These are phyloP conservation scores for Apis cerana DNA, from an alignment of 1,140 invertebrate species.

Conservation along the genomic window DNA sequence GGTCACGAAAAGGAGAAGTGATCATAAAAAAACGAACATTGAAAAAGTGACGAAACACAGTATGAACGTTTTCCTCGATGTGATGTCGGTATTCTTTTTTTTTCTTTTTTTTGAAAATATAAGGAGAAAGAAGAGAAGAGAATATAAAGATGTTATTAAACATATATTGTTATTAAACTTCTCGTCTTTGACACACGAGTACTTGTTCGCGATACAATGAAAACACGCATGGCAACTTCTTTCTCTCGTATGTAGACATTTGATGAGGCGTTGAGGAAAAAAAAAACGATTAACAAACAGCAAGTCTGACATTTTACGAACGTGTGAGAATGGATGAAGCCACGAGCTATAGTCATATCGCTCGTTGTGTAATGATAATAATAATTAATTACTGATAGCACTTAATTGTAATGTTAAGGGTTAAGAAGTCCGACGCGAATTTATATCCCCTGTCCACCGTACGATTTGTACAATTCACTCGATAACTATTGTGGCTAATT, in stretches of 20 bases:
- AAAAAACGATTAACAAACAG: background rate
- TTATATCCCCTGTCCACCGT: background rate
- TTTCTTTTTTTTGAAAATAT: too few relatives aligned
- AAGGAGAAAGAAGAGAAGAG: background rate
- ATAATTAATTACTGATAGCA: conserved; percentile 17
- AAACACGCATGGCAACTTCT: background rate
- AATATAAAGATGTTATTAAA: background rate
- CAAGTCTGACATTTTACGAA: background rate
- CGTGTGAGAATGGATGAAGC: background rate
- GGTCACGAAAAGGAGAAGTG: background rate
- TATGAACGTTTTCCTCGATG: background rate
- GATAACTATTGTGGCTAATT: background rate
- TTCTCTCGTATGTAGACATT: background rate
- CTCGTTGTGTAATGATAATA: conserved; percentile 4
- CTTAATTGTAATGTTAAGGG: conserved; percentile 43
- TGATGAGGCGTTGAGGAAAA: background rate
- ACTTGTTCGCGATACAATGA: conserved; percentile 18
- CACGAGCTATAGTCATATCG: background rate
- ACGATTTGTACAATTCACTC: conserved; percentile 10
- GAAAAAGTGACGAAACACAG: background rate
- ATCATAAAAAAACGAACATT: background rate
- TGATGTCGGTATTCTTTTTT: background rate
- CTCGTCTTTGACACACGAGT: background rate
- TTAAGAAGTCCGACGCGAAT: conserved; percentile 17
- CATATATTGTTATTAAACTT: background rate